phyloP scores from a whole-genome alignment of 2,113 vertebrate genomes.

The Rhipidura dahli region DNA sequence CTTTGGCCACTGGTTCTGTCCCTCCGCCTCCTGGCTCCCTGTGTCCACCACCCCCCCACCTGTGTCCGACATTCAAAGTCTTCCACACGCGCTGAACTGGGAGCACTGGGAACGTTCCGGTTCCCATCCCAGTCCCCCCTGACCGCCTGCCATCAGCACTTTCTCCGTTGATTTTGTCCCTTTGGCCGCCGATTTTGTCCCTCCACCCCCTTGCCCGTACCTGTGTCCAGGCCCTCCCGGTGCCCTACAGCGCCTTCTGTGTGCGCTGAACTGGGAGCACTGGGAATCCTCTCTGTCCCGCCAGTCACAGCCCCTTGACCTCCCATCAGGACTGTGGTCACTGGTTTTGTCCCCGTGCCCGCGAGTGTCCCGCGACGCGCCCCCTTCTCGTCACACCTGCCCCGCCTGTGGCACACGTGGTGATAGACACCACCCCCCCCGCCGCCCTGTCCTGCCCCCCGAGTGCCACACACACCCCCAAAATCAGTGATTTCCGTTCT shows the following conservation, averaged over 20 bases:
- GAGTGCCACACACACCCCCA: not conserved
- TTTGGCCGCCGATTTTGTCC: not conserved
- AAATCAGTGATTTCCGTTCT: not conserved
- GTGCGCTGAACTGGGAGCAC: not conserved
- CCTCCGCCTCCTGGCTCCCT: not conserved
- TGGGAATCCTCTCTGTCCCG: not conserved
- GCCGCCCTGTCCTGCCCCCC: not conserved
- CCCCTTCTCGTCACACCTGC: not conserved
- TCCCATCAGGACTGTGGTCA: not conserved
- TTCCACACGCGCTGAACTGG: not conserved
- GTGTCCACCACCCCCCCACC: too few species aligned
- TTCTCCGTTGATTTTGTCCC: constrained; percentile 4
- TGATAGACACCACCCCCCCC: not conserved
- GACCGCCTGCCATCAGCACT: not conserved
- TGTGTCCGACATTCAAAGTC: accelerated
- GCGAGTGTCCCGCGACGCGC: too few species aligned
- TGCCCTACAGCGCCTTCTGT: not conserved
- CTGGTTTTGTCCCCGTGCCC: not conserved
- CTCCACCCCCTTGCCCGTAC: not conserved
- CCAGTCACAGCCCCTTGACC: not conserved
- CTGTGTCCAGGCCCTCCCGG: not conserved
- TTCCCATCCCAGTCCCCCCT: too few species aligned
- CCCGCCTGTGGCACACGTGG: not conserved
- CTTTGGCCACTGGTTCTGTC: not conserved
- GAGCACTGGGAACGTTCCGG: not conserved